Evolutionary conservation across 2,888 invertebrate species (phyloP).

Genomic region (Xestoiulus laeticollis): DNA sequence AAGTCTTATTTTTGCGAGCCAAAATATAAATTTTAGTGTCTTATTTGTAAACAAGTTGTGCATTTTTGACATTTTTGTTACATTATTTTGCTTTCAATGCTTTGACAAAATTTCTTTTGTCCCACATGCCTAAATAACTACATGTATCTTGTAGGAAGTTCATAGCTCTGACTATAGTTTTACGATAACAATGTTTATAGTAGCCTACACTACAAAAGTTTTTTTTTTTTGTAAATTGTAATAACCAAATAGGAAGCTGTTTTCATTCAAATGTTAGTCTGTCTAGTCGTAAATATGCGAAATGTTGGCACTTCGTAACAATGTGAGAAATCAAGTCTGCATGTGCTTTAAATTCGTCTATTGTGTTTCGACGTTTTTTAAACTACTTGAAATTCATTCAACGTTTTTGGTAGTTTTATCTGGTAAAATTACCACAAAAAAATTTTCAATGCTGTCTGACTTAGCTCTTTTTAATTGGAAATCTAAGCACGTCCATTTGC

Average conservation of each 20-base stretch:
- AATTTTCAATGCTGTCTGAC: neutral
- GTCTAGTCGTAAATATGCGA: neutral
- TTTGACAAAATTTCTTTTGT: slow-evolving; percentile 20
- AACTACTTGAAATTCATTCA: neutral
- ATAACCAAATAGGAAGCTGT: neutral
- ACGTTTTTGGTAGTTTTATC: slow-evolving; percentile 11
- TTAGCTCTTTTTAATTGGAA: neutral
- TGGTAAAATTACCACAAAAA: neutral
- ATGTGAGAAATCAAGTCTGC: neutral
- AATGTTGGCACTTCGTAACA: neutral
- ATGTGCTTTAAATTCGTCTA: neutral
- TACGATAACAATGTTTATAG: neutral
- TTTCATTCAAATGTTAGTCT: neutral
- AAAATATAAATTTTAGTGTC: no score
- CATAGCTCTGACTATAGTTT: neutral
- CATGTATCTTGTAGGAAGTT: neutral
- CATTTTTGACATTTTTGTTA: neutral
- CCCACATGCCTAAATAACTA: neutral
- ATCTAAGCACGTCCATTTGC: neutral
- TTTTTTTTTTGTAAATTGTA: neutral
- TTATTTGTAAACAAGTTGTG: neutral
- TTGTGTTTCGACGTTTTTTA: neutral
- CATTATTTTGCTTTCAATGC: neutral
- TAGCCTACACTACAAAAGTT: neutral
- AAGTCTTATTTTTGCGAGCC: no score